Evolutionary conservation across 2,888 invertebrate genomes (phyloP), one percentile per base, ranked within the genome.

Genomic region (Nezara viridula): DNA sequence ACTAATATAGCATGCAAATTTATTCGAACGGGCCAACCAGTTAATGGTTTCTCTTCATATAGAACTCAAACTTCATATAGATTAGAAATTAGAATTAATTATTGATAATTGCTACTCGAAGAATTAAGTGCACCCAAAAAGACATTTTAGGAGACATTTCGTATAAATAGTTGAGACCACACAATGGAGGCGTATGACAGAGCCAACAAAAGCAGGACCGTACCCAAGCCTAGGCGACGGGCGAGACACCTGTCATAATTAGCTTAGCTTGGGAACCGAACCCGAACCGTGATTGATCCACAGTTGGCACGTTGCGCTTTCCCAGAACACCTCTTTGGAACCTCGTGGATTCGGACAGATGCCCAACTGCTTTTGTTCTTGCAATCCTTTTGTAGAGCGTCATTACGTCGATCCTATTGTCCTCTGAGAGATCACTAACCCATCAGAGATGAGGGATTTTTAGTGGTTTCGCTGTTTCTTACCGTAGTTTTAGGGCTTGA

Each of bases 331-430:
- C 4, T 24, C 24, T 0, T n/a, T 44, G 3, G 44, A 21, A 40
- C 24, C n/a, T n/a, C 9, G 44, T 44, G n/a, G 44, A 24, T 81
- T 44, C 81, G n/a, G 81, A n/a, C 81, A 81, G 81, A 16, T 81
- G 81, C 44, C 6, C 81, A 24, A 40, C n/a, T 47, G 24, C 81
- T 47, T 77, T 81, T 81, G 81, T 81, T 81, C 81, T 81, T 16
- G n/a, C 5, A 12, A 5, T 24, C 44, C n/a, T 44, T n/a, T 47
- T 44, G 81, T 47, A 21, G 66, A 21, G 44, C n/a, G 24, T n/a
- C 81, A n/a, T 44, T 81, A 47, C 37, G 12, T 47, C 14, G 24
- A 14, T 37, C 9, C 81, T 44, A 44, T 47, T 81, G 81, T 47
- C 9, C 14, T 0, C 0, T n/a, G 14, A 12, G 44, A 44, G 81